Percentiles rank a stretch among this genome's conserved stretches.
These are phyloP conservation scores for Myotis vivesi DNA, from an alignment of 2,797 vertebrate genomes.

Conservation along the genomic window DNA sequence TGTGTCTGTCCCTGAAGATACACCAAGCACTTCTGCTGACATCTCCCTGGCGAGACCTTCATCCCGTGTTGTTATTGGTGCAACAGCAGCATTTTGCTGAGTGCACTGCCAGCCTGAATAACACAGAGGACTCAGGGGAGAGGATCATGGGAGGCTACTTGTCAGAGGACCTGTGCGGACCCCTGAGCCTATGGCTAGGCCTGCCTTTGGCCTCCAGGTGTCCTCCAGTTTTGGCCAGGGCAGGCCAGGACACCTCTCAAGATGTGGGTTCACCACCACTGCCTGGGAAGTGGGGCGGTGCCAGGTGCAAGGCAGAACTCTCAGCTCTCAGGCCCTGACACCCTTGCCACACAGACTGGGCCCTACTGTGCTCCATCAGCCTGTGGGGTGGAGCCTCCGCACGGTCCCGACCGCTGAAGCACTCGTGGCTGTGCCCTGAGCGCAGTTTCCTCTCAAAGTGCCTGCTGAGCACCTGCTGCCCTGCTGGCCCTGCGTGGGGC, in stretches of 20 bases:
- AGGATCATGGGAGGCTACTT: too few species aligned
- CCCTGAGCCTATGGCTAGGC: background rate
- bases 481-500: background rate
- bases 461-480: background rate
- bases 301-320: rapidly evolving
- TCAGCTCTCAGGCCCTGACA: rapidly evolving
- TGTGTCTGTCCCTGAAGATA: background rate
- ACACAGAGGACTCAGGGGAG: background rate
- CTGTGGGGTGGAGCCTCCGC: background rate
- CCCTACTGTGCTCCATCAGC: background rate
- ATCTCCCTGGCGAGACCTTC: background rate
- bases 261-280: background rate
- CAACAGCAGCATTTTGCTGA: background rate
- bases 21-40: background rate
- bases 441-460: background rate
- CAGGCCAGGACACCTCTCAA: too few species aligned
- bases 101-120: background rate
- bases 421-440: background rate
- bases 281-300: too few species aligned
- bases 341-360: background rate
- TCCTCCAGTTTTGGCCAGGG: background rate
- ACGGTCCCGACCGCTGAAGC: too few species aligned
- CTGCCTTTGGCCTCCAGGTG: background rate
- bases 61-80: background rate
- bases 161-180: background rate